Evolutionary conservation across 1,140 invertebrate species (phyloP).

Genomic region (Drosophila serrata): DNA sequence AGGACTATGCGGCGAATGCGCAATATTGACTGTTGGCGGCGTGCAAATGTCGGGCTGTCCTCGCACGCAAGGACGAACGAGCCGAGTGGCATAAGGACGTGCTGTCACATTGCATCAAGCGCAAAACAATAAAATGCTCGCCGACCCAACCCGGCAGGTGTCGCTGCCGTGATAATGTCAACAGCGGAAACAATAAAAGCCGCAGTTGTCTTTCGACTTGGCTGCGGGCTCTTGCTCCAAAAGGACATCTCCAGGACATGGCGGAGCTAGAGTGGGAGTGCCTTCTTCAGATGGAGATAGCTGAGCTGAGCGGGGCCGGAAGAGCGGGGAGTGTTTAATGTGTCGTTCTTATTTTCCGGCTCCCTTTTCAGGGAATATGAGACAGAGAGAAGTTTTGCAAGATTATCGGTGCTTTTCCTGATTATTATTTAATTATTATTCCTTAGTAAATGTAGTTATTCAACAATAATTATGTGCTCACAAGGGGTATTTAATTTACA

Average conservation of each 20-base stretch:
- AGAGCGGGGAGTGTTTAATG: slow-evolving; percentile 25
- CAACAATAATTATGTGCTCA: no score
- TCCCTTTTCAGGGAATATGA: slow-evolving; percentile 26
- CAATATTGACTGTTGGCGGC: slow-evolving; percentile 63
- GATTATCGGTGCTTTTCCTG: neutral
- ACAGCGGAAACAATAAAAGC: slow-evolving; percentile 83
- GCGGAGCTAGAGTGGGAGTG: slow-evolving; percentile 9
- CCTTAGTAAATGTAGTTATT: no score
- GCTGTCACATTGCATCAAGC: slow-evolving; percentile 69
- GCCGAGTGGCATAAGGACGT: slow-evolving; percentile 8
- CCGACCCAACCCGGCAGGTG: slow-evolving; percentile 66
- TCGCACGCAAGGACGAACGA: slow-evolving; percentile 15
- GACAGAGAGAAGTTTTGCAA: slow-evolving; percentile 3
- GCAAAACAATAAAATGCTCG: slow-evolving; percentile 71
- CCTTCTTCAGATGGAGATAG: slow-evolving; percentile 51
- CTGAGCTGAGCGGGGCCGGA: slow-evolving; percentile 36
- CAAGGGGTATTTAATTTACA: neutral
- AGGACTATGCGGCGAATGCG: slow-evolving; percentile 58
- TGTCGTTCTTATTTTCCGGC: slow-evolving; percentile 23
- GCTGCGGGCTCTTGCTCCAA: slow-evolving; percentile 51
- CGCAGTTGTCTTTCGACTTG: slow-evolving; percentile 73
- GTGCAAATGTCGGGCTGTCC: slow-evolving; percentile 25
- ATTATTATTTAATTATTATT: neutral
- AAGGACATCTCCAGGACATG: slow-evolving; percentile 33
- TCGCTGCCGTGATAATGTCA: slow-evolving; percentile 78